Conservation (phyloP, 2,888 invertebrate genomes). For the Mythimna vitellina region DNA sequence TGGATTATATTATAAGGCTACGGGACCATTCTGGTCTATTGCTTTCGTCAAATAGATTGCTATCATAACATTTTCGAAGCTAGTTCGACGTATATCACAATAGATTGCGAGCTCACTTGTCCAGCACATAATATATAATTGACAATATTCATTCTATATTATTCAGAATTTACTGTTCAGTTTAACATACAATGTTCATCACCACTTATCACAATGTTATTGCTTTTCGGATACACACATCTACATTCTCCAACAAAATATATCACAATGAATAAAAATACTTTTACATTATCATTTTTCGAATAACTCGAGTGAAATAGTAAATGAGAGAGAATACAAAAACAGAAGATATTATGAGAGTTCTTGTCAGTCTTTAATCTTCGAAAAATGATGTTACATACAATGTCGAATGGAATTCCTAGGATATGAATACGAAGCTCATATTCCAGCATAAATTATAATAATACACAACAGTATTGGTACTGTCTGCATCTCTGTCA, state of each 20-base stretch:
- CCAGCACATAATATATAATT: constrained; percentile 79
- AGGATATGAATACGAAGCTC: constrained; percentile 73
- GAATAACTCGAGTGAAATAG: constrained; percentile 73
- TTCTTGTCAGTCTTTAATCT: constrained; percentile 83
- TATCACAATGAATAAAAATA: constrained; percentile 88
- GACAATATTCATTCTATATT: constrained; percentile 83
- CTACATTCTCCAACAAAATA: constrained; percentile 83
- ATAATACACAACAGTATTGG: constrained; percentile 78
- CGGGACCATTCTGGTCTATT: constrained; percentile 63
- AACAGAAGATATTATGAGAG: constrained; percentile 73
- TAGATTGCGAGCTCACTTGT: constrained; percentile 67
- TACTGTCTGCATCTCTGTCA: constrained; percentile 68
- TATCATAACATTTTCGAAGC: constrained; percentile 53
- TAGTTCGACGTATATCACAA: constrained; percentile 45
- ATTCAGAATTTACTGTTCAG: constrained; percentile 73
- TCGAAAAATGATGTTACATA: constrained; percentile 74
- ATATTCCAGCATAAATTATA: constrained; percentile 90
- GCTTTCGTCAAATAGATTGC: constrained; percentile 60
- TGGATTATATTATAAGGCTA: constrained; percentile 64
- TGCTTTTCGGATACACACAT: constrained; percentile 88
- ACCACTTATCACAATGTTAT: constrained; percentile 88
- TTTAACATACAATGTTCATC: constrained; percentile 78
- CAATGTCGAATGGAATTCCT: constrained; percentile 75
- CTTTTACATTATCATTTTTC: constrained; percentile 75
- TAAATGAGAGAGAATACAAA: constrained; percentile 69